Percentiles rank a stretch among this genome's conserved stretches.
phyloP scores from a whole-genome alignment of 2,797 vertebrate species.

The Labroides dimidiatus region DNA sequence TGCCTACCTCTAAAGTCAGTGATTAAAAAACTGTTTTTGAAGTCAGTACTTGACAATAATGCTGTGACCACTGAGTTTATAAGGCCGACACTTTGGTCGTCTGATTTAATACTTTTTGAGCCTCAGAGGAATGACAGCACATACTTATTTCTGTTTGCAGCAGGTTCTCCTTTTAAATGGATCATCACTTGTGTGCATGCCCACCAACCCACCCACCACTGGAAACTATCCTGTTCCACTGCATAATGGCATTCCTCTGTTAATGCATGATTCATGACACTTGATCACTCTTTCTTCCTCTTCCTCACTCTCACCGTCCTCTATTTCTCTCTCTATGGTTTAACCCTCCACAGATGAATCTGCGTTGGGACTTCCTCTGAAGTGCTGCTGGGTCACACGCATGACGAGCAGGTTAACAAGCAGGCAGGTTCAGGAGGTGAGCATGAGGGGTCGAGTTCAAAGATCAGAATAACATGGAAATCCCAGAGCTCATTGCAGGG shows the following conservation, averaged over 20 bases:
- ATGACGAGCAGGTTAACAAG: conserved; percentile 79
- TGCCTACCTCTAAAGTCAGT: no score
- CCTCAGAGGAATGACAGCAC: conserved; percentile 1
- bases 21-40: no score
- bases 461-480: conserved; percentile 76
- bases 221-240: conserved; percentile 53
- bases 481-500: conserved; percentile 57
- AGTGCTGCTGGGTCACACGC: conserved; percentile 78
- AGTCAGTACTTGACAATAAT: no score
- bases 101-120: no score
- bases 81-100: no score
- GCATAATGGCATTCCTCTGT: conserved; percentile 68
- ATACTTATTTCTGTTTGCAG: conserved; percentile 48
- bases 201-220: conserved; percentile 14
- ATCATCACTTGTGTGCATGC: conserved; percentile 28
- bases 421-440: conserved; percentile 64
- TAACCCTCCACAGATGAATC: conserved; percentile 78
- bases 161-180: conserved; percentile 45
- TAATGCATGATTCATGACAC: conserved; percentile 72
- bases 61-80: no score
- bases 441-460: conserved; percentile 60
- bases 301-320: conserved; percentile 28
- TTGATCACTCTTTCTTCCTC: conserved; percentile 53
- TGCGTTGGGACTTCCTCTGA: conserved; percentile 75
- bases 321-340: conserved; percentile 59